Base-by-base conservation (phyloP, 2,888 invertebrate genomes). In the Apamea anceps region DNA sequence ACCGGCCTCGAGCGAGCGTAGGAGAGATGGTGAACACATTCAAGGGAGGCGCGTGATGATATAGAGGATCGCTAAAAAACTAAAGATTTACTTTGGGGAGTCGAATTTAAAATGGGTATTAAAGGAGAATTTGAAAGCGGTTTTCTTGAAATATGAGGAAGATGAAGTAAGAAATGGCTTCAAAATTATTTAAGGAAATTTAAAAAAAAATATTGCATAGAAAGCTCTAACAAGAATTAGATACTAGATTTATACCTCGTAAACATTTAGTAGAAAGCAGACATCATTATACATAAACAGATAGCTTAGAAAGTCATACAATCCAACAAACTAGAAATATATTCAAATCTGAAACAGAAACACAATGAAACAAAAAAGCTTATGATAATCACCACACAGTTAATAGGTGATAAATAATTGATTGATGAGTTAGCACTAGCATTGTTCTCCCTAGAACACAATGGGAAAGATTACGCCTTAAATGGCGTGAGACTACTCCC, bases 1-100 rank as follows among this genome's bases (percentile, higher is more conserved):
- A 94, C 93, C 91, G 92, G 90, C 91, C 91, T 91, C 91, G 87
- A 92, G 92, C 91, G 91, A 85, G 84, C 90, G 90, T 86, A 85
- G 66, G 76, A 85, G 86, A 85, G 83, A 83, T 77, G 77, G 80
- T 73, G 85, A 86, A n/a, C 81, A 80, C 63, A 83, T 83, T 85
- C 81, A 85, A 72, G 83, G 72, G 87, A 86, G 76, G 79, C 80
- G 91, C 92, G 91, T 45, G 67, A 74, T 77, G 48, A 70, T 57
- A 79, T 37, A 80, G 54, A 77, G 32, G 8, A 82, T 51, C 15
- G n/a, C 67, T n/a, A 60, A 72, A 76, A 80, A 72, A 80, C 72
- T 72, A 74, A 77, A 78, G 51, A 85, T 68, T 72, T 72, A 67
- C 87, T 65, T 54, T 8, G 7, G n/a, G 32, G 2, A 48, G 5